These are phyloP conservation scores for Aleadryas rufinucha DNA, from an alignment of 2,113 vertebrate species.

Conservation along the genomic window DNA sequence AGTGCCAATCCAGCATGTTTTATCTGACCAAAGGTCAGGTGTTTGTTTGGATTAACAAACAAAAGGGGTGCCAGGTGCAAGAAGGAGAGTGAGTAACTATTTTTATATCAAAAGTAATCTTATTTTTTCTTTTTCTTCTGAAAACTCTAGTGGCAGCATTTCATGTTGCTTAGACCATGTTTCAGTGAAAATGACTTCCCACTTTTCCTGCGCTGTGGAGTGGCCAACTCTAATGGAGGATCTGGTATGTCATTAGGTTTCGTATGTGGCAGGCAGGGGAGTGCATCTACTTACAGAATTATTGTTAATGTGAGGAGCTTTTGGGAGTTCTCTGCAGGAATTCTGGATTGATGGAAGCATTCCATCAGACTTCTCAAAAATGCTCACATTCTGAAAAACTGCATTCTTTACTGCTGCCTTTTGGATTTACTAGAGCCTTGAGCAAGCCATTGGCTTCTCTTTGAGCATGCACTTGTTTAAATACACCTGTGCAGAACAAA, in stretches of 20 bases:
- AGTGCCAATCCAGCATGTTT: neutral
- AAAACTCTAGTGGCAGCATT: conserved; percentile 6
- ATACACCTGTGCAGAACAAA: neutral
- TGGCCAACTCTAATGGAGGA: neutral
- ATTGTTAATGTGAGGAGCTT: conserved; percentile 37
- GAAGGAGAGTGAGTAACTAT: neutral
- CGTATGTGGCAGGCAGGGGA: conserved; percentile 2
- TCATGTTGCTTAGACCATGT: conserved; percentile 12
- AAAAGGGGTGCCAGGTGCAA: conserved; percentile 17
- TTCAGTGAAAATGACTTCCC: conserved; percentile 18
- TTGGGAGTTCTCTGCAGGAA: conserved; percentile 16
- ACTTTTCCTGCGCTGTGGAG: conserved; percentile 12
- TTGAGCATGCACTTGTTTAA: neutral
- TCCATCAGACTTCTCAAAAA: conserved; percentile 25
- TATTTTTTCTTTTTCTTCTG: conserved; percentile 6
- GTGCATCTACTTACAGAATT: neutral
- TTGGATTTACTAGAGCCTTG: neutral
- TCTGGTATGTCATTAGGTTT: conserved; percentile 36
- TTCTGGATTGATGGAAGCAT: conserved; percentile 4
- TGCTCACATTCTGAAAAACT: neutral
- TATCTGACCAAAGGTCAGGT: neutral
- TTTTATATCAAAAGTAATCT: conserved; percentile 7
- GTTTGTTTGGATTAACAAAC: conserved; percentile 25
- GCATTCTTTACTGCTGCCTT: neutral
- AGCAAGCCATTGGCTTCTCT: conserved; percentile 5